A percentile compares a stretch with the other conserved stretches of the same genome.
phyloP scores from a whole-genome alignment of 2,888 invertebrate species.

The Caenorhabditis parvicauda region DNA sequence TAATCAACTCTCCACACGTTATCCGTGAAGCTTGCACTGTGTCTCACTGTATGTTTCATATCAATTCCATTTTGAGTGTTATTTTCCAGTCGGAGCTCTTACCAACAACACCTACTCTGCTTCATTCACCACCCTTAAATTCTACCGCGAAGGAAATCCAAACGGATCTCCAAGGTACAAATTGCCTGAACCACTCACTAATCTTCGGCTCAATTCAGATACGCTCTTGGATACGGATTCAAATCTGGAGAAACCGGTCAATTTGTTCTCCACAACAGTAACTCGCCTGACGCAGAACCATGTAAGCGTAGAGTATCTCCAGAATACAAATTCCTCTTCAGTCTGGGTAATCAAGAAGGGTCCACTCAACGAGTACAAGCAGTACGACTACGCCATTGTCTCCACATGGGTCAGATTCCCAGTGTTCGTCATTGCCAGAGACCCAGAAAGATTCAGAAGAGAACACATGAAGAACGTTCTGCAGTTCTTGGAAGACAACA shows the following conservation, averaged over 20 bases:
- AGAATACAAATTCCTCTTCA: conserved; percentile 30
- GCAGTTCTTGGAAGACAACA: conserved; percentile 62
- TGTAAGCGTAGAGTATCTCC: conserved; percentile 37
- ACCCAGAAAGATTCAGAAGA: conserved; percentile 59
- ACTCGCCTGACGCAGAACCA: conserved; percentile 62
- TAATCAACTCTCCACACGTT: conserved; percentile 63
- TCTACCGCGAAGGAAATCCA: conserved; percentile 63
- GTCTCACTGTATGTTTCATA: conserved; percentile 53
- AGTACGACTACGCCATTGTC: conserved; percentile 63
- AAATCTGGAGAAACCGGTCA: conserved; percentile 63
- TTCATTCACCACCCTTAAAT: conserved; percentile 62
- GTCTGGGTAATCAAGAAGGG: conserved; percentile 64
- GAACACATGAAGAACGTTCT: conserved; percentile 62
- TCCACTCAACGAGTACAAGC: conserved; percentile 63
- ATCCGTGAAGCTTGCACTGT: conserved; percentile 63
- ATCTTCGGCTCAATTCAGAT: conserved; percentile 24
- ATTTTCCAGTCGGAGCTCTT: conserved; percentile 61
- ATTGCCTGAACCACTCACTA: neutral
- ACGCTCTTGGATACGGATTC: conserved; percentile 63
- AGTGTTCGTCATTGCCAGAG: conserved; percentile 63
- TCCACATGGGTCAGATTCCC: conserved; percentile 61
- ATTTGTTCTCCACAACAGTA: conserved; percentile 62
- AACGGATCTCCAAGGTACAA: conserved; percentile 58
- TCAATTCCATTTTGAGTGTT: neutral
- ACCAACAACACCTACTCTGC: conserved; percentile 64